Evolutionary conservation across 2,888 invertebrate species (phyloP).

Genomic region (Dascillus cervinus): DNA sequence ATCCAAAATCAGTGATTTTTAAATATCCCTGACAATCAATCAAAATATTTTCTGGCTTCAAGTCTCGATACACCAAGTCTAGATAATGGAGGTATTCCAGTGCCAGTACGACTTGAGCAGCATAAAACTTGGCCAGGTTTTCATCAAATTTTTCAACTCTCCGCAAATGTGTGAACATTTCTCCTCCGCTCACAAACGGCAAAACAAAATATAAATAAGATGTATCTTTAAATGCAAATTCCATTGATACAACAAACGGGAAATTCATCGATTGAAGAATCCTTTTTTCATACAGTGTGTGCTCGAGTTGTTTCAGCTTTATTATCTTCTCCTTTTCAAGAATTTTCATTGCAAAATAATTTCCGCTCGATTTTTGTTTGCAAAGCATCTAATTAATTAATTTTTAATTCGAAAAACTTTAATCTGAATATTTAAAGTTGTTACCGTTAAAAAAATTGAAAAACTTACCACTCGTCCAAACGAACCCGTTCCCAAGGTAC

Average conservation of each 20-base stretch:
- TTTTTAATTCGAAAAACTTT: no score
- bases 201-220: constrained; percentile 75
- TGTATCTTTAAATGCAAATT: constrained; percentile 80
- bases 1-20: constrained; percentile 92
- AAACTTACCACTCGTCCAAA: constrained; percentile 73
- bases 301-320: constrained; percentile 80
- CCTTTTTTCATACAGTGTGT: constrained; percentile 83
- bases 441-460: no score
- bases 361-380: constrained; percentile 51
- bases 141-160: constrained; percentile 57
- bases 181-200: constrained; percentile 79
- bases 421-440: no score
- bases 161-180: constrained; percentile 74
- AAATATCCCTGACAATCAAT: constrained; percentile 71
- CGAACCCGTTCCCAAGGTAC: constrained; percentile 83
- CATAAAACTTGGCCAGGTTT: constrained; percentile 77
- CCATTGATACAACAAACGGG: constrained; percentile 82
- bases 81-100: constrained; percentile 88
- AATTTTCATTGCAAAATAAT: constrained; percentile 80
- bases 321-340: constrained; percentile 79
- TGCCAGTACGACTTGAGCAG: constrained; percentile 79
- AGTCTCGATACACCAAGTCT: constrained; percentile 80
- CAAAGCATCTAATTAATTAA: constrained; percentile 46
- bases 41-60: constrained; percentile 89
- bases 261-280: constrained; percentile 79